phyloP scores from a whole-genome alignment of 2,113 vertebrate species.

The Campylomormyrus numenius region DNA sequence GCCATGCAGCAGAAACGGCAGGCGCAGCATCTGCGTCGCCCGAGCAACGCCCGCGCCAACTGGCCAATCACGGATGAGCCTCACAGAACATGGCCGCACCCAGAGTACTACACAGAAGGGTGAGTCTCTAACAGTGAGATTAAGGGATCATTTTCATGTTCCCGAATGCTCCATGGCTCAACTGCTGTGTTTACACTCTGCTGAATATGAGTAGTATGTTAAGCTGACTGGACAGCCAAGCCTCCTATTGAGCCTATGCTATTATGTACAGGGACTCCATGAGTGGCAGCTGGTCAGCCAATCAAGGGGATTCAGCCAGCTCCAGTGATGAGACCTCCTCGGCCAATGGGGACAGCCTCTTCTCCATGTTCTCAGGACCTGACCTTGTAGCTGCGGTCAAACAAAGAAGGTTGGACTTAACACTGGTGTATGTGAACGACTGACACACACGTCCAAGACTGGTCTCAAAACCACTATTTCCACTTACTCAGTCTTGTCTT shows the following conservation, averaged over 20 bases:
- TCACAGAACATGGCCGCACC: constrained; percentile 90
- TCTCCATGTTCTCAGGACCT: constrained; percentile 99
- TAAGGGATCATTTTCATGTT: neutral
- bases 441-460: neutral
- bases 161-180: neutral
- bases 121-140: constrained; percentile 49
- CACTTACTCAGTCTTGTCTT: neutral
- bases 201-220: neutral
- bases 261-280: constrained; percentile 73
- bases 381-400: constrained; percentile 96
- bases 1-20: constrained; percentile 97
- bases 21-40: constrained; percentile 82
- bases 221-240: neutral
- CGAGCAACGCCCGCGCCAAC: constrained; percentile 77
- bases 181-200: neutral
- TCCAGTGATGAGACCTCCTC: constrained; percentile 96
- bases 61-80: constrained; percentile 88
- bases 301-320: constrained; percentile 93
- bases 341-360: constrained; percentile 92
- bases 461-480: neutral
- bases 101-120: constrained; percentile 91
- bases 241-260: neutral
- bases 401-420: constrained; percentile 75
- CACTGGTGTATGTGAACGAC: no score
- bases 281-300: constrained; percentile 83